Percentiles rank a stretch among this genome's conserved stretches.
phyloP scores from a whole-genome alignment of 1,140 invertebrate species.

The Eciton burchellii region DNA sequence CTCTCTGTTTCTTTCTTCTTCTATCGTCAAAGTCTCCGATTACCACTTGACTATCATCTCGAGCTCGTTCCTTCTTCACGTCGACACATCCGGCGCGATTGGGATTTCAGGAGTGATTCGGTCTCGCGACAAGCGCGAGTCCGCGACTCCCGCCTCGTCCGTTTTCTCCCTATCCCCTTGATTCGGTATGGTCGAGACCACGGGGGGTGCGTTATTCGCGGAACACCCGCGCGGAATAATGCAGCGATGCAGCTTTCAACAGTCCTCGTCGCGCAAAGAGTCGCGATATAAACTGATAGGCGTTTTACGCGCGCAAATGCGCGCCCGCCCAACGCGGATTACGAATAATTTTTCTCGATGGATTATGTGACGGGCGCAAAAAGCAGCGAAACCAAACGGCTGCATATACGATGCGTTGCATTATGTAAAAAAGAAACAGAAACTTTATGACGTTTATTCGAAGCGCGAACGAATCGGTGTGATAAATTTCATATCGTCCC shows the following conservation, averaged over 20 bases:
- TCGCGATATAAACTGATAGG: not conserved
- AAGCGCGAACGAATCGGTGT: no score
- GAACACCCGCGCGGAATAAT: not conserved
- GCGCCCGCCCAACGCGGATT: no score
- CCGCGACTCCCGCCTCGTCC: not conserved
- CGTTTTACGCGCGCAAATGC: not conserved
- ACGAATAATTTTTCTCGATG: no score
- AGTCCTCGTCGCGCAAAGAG: not conserved
- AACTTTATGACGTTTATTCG: no score
- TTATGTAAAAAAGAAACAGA: no score
- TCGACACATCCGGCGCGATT: slow-evolving; percentile 3
- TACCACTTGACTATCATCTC: not conserved
- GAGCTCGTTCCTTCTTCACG: slow-evolving; percentile 1
- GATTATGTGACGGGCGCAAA: no score
- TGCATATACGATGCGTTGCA: no score
- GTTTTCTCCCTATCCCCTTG: not conserved
- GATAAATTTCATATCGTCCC: no score
- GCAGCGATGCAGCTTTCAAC: not conserved
- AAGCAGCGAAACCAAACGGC: no score
- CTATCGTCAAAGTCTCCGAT: slow-evolving; percentile 8
- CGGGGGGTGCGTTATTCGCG: not conserved
- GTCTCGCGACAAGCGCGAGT: not conserved
- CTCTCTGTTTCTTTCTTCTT: no score
- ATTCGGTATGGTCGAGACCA: not conserved
- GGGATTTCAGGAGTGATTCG: slow-evolving; percentile 25